Base-by-base conservation (phyloP, 2,888 invertebrate species). In the Zaprionus lineosus region DNA sequence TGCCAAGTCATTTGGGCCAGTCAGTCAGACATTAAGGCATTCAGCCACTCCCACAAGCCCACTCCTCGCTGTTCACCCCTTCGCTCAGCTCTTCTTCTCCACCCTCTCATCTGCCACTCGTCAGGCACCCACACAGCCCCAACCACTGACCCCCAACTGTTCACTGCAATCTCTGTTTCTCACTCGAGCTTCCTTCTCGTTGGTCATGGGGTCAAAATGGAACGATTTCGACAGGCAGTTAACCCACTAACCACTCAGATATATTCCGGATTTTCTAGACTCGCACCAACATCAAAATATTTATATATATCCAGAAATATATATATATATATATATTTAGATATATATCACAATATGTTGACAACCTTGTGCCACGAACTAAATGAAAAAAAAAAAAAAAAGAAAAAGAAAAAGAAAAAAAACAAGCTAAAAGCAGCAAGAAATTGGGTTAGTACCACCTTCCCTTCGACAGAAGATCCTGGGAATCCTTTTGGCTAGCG, bases 191-290 rank as follows among this genome's bases (percentile, higher is more conserved):
- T 53, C 44, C 61, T 70, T 65, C 52, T 41, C 41, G n/a, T n/a
- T 56, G 47, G 52, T 59, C 51, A 46, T n/a, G n/a, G n/a, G 15
- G 8, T 31, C 41, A 31, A 72, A 78, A 77, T 77, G 69, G 78
- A 77, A 78, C 72, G 69, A 77, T 77, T 82, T 53, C 52, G 60
- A 59, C 66, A 67, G 78, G 39, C 82, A 82, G 75, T 82, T 77
- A 77, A 77, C 77, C 82, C 78, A 77, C 73, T 75, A 77, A 78
- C 78, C 56, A 65, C 41, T 60, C 39, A 65, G 60, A 56, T 56
- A 65, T 61, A 65, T 68, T 68, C 69, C 52, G 63, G 44, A 63
- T 69, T 52, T 51, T 24, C 52, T 50, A 46, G n/a, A n/a, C n/a
- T n/a, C n/a, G n/a, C n/a, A n/a, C n/a, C n/a, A n/a, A n/a, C n/a